These are phyloP conservation scores for Takifugu flavidus DNA, from an alignment of 2,113 vertebrate genomes.

Conservation along the genomic window DNA sequence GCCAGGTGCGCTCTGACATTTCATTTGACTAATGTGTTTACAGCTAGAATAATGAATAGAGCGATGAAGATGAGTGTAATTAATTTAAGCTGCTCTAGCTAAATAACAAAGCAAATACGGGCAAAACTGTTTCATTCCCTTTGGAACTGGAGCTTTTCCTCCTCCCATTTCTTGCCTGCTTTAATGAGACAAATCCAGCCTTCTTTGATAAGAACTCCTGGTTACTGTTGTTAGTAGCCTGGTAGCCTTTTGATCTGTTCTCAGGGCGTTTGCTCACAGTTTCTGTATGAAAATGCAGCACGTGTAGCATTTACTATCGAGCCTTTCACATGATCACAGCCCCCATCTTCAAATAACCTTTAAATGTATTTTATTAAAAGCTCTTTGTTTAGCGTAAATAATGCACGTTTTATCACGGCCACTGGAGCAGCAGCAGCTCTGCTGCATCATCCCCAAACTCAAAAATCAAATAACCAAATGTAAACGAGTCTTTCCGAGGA, in stretches of 20 bases:
- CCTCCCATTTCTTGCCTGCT: constrained; percentile 25
- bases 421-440: not conserved
- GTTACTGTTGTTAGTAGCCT: constrained; percentile 52
- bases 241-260: constrained; percentile 64
- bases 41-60: constrained; percentile 62
- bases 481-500: constrained; percentile 1
- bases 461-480: constrained; percentile 15
- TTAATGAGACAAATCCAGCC: constrained; percentile 65
- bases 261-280: constrained; percentile 45
- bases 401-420: not conserved
- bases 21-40: constrained; percentile 69
- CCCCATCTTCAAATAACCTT: not conserved
- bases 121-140: constrained; percentile 71
- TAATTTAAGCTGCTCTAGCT: constrained; percentile 65
- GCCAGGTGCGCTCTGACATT: constrained; percentile 64
- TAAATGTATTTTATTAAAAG: too few species aligned
- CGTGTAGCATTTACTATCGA: constrained; percentile 13
- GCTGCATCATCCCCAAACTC: not conserved
- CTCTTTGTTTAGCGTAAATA: not conserved
- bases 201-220: constrained; percentile 62
- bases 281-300: constrained; percentile 24
- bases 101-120: constrained; percentile 74
- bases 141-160: constrained; percentile 33
- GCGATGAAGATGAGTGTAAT: constrained; percentile 61
- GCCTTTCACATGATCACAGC: not conserved